These are phyloP conservation scores for Trogon melanurus DNA, from an alignment of 2,113 vertebrate species.

Conservation along the genomic window DNA sequence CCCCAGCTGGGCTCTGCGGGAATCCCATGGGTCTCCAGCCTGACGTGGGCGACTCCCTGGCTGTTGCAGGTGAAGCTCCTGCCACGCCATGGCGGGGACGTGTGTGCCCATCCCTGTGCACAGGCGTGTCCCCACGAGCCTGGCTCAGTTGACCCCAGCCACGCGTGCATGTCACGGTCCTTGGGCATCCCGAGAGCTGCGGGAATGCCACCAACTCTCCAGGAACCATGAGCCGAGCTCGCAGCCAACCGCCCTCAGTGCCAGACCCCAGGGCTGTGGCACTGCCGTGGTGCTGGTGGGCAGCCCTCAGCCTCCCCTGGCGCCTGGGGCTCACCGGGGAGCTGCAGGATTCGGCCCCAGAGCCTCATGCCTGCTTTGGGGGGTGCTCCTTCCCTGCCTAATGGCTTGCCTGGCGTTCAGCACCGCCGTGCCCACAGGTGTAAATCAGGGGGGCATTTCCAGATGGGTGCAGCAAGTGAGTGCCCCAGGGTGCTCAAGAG, in stretches of 20 bases:
- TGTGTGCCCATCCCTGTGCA: fast-evolving
- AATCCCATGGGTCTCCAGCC: neutral
- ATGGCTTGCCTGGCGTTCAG: neutral
- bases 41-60: neutral
- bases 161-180: fast-evolving
- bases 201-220: neutral
- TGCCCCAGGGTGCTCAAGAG: neutral
- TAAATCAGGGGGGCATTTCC: neutral
- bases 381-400: neutral
- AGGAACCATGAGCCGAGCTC: fast-evolving
- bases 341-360: fast-evolving
- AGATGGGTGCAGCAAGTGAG: neutral
- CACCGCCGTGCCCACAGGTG: neutral
- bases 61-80: neutral
- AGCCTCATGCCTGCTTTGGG: neutral
- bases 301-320: neutral
- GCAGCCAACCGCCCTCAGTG: neutral
- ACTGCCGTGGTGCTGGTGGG: fast-evolving
- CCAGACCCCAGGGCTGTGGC: neutral
- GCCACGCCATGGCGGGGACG: fast-evolving
- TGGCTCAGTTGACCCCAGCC: fast-evolving
- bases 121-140: fast-evolving
- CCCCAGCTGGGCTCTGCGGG: neutral
- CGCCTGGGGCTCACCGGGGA: fast-evolving
- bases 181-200: neutral